Base-by-base conservation (phyloP, 2,888 invertebrate genomes). In the Pandemis heparana region DNA sequence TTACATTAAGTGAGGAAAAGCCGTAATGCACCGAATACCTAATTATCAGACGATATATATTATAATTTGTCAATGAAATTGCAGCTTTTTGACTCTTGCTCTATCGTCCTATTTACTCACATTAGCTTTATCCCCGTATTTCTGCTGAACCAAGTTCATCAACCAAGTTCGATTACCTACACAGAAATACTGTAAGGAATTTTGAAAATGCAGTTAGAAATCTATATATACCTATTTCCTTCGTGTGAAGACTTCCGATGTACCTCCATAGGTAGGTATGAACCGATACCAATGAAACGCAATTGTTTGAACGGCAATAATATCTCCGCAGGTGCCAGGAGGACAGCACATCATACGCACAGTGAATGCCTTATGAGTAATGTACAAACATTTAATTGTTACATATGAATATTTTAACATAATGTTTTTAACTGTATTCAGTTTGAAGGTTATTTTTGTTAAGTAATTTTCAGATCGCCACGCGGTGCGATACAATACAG, bases 331-430 rank as follows among this genome's bases (percentile, higher is more conserved):
- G 60, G 71, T 61, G 65, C 41, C 65, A 51, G 64, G n/a, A 63
- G 46, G 63, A 63, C 63, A 66, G 60, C 60, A 61, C 23, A 66
- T 14, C 48, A 71, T 43, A 67, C 66, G 41, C 61, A 53, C 66
- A 23, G 14, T 41, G 32, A 67, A 62, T 67, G 59, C 38, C 67
- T 60, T 68, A 60, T 60, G 67, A 72, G 53, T 67, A 72, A 67
- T 72, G 53, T 56, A 72, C 72, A 67, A 67, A 72, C 62, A 72
- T 51, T 66, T 32, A 51, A 53, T 71, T 71, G 51, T 71, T 61
- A 53, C 23, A 56, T 10, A 43, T 63, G 72, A 56, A 72, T 72
- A 62, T 67, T 67, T 71, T 64, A 48, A 63, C 63, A 70, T 63
- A 53, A 56, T 62, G 16, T 51, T 51, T 39, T 23, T n/a, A 51